These are phyloP conservation scores for Melanotus villosus DNA, from an alignment of 2,888 invertebrate species.

Conservation along the genomic window DNA sequence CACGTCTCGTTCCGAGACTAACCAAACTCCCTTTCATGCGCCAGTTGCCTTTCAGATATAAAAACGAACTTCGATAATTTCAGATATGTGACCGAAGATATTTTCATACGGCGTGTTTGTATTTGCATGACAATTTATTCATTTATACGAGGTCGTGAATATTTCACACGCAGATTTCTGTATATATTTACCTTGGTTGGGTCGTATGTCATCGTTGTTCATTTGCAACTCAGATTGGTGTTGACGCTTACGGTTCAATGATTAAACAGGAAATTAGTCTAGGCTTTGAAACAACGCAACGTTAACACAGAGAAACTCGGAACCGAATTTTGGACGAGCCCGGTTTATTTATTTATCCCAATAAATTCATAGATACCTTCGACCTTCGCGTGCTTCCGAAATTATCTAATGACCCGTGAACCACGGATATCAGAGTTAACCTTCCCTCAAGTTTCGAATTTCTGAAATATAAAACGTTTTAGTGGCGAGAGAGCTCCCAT, in stretches of 20 bases:
- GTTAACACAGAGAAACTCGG: not conserved
- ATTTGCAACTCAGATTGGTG: constrained; percentile 22
- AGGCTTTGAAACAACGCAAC: not conserved
- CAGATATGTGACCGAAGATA: not conserved
- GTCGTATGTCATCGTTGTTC: constrained; percentile 49
- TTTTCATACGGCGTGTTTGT: not conserved
- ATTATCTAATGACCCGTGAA: too few species aligned
- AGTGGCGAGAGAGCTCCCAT: not conserved
- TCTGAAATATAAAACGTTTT: not conserved
- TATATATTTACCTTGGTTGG: not conserved
- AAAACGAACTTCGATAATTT: not conserved
- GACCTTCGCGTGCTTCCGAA: too few species aligned
- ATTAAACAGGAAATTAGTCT: constrained; percentile 9
- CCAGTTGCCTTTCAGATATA: too few species aligned
- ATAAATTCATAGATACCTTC: too few species aligned
- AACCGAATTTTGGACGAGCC: too few species aligned
- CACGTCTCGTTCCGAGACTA: not conserved
- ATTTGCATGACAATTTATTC: constrained; percentile 21
- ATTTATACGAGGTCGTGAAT: constrained; percentile 17
- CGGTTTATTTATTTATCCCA: too few species aligned
- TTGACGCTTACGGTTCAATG: constrained; percentile 20
- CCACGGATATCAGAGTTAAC: too few species aligned
- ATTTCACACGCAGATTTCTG: constrained; percentile 13
- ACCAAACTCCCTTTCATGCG: too few species aligned
- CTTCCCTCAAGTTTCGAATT: not conserved